A percentile compares a stretch with the other conserved stretches of the same genome.
Conservation (phyloP, 2,888 invertebrate species). For the Metallyticus violacea region DNA sequence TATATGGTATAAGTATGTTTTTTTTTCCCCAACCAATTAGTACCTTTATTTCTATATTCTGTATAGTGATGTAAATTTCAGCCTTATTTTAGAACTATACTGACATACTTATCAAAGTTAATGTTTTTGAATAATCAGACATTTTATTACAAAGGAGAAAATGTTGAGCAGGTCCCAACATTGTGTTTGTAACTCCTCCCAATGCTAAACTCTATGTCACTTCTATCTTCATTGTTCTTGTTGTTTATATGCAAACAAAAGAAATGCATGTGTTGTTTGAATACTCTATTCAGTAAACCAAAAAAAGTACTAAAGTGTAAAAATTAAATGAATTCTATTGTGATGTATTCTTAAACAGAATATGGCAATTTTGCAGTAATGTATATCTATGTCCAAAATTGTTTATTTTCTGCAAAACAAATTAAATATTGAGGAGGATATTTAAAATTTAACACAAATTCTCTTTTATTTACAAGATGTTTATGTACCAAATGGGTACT, state of each 20-base stretch:
- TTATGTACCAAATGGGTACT: neutral
- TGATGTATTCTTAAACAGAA: neutral
- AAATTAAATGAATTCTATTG: neutral
- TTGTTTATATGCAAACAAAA: conserved; percentile 21
- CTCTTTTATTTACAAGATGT: neutral
- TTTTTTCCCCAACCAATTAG: too few species aligned
- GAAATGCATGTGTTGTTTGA: conserved; percentile 18
- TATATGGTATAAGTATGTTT: too few species aligned
- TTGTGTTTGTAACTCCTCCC: neutral
- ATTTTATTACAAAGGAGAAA: too few species aligned
- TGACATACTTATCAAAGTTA: too few species aligned
- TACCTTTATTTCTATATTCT: too few species aligned
- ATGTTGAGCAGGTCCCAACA: neutral
- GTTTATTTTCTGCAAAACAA: neutral
- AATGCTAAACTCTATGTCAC: neutral
- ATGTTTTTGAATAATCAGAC: too few species aligned
- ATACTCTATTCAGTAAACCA: neutral
- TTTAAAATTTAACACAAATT: neutral
- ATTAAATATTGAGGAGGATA: neutral
- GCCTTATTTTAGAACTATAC: too few species aligned
- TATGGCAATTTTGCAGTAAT: neutral
- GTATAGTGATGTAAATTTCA: too few species aligned
- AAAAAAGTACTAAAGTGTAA: neutral
- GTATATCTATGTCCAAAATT: neutral
- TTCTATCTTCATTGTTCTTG: conserved; percentile 18